phyloP scores from a whole-genome alignment of 2,797 vertebrate species.

The Podargus strigoides region DNA sequence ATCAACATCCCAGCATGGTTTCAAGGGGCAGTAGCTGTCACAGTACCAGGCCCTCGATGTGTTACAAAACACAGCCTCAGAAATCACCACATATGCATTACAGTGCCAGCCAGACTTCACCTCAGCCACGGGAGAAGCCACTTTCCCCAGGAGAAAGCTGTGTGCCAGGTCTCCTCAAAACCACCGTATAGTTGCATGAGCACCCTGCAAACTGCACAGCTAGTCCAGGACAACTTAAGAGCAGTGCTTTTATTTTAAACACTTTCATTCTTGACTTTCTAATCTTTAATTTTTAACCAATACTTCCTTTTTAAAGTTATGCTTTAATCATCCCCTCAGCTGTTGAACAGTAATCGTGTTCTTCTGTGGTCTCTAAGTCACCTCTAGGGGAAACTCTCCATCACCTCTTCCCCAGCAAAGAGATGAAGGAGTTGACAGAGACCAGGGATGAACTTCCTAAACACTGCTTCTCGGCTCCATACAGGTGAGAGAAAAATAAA shows the following conservation, averaged over 20 bases:
- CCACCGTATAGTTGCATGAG: fast-evolving
- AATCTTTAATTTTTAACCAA: not conserved
- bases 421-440: not conserved
- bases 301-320: not conserved
- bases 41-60: fast-evolving
- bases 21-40: not conserved
- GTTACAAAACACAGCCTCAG: fast-evolving
- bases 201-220: not conserved
- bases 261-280: not conserved
- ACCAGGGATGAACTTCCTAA: not conserved
- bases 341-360: not conserved
- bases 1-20: not conserved
- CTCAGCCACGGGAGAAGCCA: fast-evolving
- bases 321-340: not conserved
- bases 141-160: not conserved
- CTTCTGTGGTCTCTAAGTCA: not conserved
- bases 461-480: not conserved
- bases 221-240: not conserved
- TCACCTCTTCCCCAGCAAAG: not conserved
- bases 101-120: not conserved
- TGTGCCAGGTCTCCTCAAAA: not conserved
- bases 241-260: not conserved
- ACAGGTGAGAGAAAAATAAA: fast-evolving
- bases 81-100: fast-evolving
- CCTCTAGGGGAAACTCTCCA: not conserved